Percentiles rank a stretch among this genome's conserved stretches.
phyloP scores from a whole-genome alignment of 1,140 invertebrate genomes.

The Drosophila arawakana region DNA sequence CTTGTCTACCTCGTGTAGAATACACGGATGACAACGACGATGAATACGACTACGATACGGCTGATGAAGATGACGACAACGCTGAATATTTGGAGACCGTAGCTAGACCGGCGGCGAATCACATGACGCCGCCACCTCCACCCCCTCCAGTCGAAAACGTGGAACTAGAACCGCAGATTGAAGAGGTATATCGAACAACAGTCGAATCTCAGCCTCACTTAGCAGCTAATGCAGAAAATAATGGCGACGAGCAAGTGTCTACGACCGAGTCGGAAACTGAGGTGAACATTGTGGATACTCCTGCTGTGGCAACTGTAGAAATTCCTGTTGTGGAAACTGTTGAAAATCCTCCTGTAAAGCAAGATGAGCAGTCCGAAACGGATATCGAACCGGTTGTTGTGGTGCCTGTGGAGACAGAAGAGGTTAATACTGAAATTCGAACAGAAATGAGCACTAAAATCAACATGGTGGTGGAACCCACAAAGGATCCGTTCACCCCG shows the following conservation, averaged over 20 bases:
- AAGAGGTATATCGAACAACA: neutral
- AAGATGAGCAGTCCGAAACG: neutral
- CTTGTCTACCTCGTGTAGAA: slow-evolving; percentile 75
- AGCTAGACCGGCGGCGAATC: slow-evolving; percentile 7
- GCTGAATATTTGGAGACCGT: slow-evolving; percentile 40
- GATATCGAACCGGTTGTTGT: slow-evolving; percentile 1
- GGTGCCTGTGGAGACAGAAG: neutral
- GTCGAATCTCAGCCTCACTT: neutral
- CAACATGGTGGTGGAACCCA: slow-evolving; percentile 48
- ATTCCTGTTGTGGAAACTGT: neutral
- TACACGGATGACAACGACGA: slow-evolving; percentile 49
- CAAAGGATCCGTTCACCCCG: slow-evolving; percentile 69
- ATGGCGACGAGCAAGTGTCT: neutral
- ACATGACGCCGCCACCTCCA: slow-evolving; percentile 45
- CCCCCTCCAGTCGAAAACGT: slow-evolving; percentile 33
- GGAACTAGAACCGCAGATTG: neutral
- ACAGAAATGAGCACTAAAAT: slow-evolving; percentile 34
- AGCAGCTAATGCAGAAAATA: neutral
- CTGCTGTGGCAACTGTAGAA: neutral
- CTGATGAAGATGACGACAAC: slow-evolving; percentile 18
- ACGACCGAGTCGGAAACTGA: neutral
- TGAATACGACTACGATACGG: slow-evolving; percentile 44
- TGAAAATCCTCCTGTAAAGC: neutral
- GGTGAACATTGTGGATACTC: neutral
- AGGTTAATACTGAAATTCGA: neutral